A percentile compares a stretch with the other conserved stretches of the same genome.
Conservation (phyloP, 1,140 invertebrate species). For the Eumeta japonica region DNA sequence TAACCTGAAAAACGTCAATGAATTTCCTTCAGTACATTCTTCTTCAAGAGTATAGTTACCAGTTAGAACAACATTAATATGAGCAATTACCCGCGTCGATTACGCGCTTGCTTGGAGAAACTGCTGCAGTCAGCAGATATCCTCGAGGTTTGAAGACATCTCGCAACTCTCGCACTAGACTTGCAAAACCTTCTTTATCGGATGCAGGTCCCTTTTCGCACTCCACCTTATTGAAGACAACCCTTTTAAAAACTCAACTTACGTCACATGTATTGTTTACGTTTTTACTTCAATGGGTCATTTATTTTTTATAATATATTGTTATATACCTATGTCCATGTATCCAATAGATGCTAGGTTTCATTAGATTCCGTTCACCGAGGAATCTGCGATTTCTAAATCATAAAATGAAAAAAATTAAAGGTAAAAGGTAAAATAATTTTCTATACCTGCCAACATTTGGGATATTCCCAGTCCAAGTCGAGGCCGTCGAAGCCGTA, state of each 20-base stretch:
- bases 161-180: conserved; percentile 70
- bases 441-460: conserved; percentile 92
- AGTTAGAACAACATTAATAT: not conserved
- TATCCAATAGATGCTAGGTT: too few relatives aligned
- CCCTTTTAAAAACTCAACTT: not conserved
- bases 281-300: too few relatives aligned
- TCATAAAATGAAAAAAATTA: conserved; percentile 6
- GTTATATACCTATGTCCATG: too few relatives aligned
- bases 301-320: too few relatives aligned
- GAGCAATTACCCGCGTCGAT: conserved; percentile 66
- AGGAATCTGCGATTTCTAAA: too few relatives aligned
- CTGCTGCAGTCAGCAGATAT: conserved; percentile 75
- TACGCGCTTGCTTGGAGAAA: conserved; percentile 80
- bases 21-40: not conserved
- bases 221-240: conserved; percentile 65
- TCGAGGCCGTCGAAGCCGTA: conserved; percentile 84
- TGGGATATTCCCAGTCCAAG: conserved; percentile 89
- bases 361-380: too few relatives aligned
- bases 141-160: conserved; percentile 69
- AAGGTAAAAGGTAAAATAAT: conserved; percentile 65
- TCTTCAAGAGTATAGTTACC: not conserved
- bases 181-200: conserved; percentile 74
- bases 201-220: conserved; percentile 73
- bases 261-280: too few relatives aligned
- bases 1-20: conserved; percentile 57